These are phyloP conservation scores for Typhlomys cinereus DNA, from an alignment of 2,113 vertebrate genomes.

Conservation along the genomic window DNA sequence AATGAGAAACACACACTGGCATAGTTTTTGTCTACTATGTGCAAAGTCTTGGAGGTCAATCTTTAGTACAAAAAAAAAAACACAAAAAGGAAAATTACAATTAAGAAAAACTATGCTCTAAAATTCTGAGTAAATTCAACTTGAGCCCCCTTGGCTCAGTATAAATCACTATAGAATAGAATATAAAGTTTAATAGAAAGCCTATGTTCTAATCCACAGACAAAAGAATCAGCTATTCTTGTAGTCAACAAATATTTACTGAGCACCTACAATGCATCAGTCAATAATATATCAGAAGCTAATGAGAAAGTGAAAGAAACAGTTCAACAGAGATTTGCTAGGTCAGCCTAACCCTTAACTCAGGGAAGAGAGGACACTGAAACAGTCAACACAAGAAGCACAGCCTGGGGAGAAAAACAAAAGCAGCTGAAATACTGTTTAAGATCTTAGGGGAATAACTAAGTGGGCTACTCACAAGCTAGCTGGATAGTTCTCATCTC, in stretches of 20 bases:
- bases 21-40: neutral
- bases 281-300: neutral
- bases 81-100: neutral
- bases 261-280: neutral
- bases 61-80: neutral
- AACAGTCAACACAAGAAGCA: neutral
- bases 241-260: neutral
- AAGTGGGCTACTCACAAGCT: neutral
- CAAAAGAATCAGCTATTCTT: neutral
- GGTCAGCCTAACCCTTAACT: neutral
- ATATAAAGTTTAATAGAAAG: slow-evolving; percentile 4
- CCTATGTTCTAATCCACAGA: neutral
- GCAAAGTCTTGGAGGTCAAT: neutral
- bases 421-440: neutral
- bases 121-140: slow-evolving; percentile 38
- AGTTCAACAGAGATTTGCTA: neutral
- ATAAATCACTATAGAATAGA: neutral
- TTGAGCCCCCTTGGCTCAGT: neutral
- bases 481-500: neutral
- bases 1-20: neutral
- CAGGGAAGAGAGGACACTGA: neutral
- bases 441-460: slow-evolving; percentile 29
- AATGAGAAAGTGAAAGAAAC: neutral
- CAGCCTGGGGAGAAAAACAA: neutral
- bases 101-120: neutral